A percentile compares a stretch with the other conserved stretches of the same genome.
phyloP scores from a whole-genome alignment of 1,140 invertebrate species.

The Apis dorsata region DNA sequence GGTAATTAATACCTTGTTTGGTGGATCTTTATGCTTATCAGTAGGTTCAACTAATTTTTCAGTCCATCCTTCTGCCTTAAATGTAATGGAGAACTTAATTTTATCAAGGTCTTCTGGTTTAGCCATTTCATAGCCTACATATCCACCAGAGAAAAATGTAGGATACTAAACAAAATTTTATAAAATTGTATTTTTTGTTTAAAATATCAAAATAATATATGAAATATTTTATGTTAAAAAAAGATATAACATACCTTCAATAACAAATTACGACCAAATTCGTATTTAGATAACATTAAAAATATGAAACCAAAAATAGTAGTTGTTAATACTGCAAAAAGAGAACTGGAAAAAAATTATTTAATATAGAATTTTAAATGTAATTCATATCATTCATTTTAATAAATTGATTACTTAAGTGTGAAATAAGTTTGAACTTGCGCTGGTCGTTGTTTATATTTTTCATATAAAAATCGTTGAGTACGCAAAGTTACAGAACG shows the following conservation, averaged over 20 bases:
- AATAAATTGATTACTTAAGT: constrained; percentile 70
- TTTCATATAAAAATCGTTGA: constrained; percentile 86
- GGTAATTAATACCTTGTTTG: constrained; percentile 85
- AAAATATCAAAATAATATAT: neutral
- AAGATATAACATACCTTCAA: constrained; percentile 80
- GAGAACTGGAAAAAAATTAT: constrained; percentile 64
- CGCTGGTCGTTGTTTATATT: constrained; percentile 85
- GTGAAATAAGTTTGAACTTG: constrained; percentile 85
- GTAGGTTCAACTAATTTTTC: constrained; percentile 82
- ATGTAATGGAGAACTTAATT: constrained; percentile 83
- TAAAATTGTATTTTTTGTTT: neutral
- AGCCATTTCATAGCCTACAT: constrained; percentile 85
- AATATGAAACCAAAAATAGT: constrained; percentile 84
- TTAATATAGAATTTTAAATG: neutral
- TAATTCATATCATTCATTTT: constrained; percentile 35
- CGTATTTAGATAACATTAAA: constrained; percentile 83
- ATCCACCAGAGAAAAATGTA: constrained; percentile 86
- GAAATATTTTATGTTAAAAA: constrained; percentile 23
- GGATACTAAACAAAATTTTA: constrained; percentile 82
- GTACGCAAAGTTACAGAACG: constrained; percentile 88
- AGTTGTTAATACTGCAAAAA: constrained; percentile 78
- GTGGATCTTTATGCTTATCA: constrained; percentile 82
- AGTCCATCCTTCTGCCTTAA: constrained; percentile 90
- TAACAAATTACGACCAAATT: constrained; percentile 84
- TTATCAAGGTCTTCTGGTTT: constrained; percentile 83